Evolutionary conservation across 2,113 vertebrate species (phyloP), one percentile per base, ranked within the genome.

Genomic region (Corydoras sp.): DNA sequence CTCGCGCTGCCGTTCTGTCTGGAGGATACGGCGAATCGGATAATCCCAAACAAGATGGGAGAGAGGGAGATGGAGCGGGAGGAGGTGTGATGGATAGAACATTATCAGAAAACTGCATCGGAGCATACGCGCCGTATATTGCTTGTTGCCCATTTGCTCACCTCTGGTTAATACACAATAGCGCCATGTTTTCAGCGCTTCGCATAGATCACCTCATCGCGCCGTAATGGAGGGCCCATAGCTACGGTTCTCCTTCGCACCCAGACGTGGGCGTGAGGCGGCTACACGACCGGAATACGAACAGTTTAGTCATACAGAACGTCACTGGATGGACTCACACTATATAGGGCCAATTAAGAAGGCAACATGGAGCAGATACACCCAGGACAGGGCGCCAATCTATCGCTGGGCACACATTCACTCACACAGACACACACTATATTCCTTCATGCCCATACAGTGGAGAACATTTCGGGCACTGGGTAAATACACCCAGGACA

Each of bases 1-100:
- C 78, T 80, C 64, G 59, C 80, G 4, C 35, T 43, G 35, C 35
- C 35, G 35, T 43, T 73, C 66, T 79, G 78, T 82, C 79, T 83
- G 70, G 88, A 91, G 91, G 89, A 90, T 90, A 91, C 67, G 59
- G 89, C 90, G 90, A 92, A 89, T 74, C 87, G 69, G 83, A 60
- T 78, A 82, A 73, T 76, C 72, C 54, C 62, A 74, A 74, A 75
- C 75, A 76, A 71, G 69, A 79, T 66, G 74, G 68, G 72, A 73
- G 69, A 71, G 56, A 43, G 74, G 48, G 72, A 75, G 62, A 24
- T 74, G 74, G 65, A 43, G 56, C 3, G 67, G 10, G 29, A 9
- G 48, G 60, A 24, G 68, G 69, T 24, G 31, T 78, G 73, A 79
- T 66, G 67, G 61, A 75, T 79, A 58, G 68, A 73, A 72, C 65